Conservation (phyloP, 2,797 vertebrate genomes). For the Trematomus bernacchii region DNA sequence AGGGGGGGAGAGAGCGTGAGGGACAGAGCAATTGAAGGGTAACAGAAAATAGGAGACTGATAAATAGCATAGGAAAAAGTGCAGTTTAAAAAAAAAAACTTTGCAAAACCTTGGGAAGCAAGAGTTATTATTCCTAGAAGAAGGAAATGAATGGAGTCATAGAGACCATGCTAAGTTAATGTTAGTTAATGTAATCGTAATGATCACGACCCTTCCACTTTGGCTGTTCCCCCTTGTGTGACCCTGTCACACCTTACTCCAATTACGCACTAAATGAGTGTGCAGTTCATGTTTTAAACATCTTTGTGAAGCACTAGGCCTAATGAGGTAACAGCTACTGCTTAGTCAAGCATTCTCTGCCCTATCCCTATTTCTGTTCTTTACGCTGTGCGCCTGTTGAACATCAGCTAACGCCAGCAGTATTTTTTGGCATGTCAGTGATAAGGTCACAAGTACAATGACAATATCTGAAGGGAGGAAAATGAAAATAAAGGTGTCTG, state of each 20-base stretch:
- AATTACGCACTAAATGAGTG: conserved; percentile 74
- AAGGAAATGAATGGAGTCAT: conserved; percentile 21
- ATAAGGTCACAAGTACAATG: conserved; percentile 72
- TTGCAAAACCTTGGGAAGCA: conserved; percentile 1
- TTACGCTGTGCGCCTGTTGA: conserved; percentile 55
- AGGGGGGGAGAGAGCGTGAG: neutral
- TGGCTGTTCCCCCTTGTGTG: conserved; percentile 54
- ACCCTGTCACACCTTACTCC: conserved; percentile 73
- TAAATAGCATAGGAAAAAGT: conserved; percentile 19
- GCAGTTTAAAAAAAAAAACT: conserved; percentile 27
- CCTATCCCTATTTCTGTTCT: conserved; percentile 45
- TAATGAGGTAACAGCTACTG: conserved; percentile 83
- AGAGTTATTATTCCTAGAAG: conserved; percentile 27
- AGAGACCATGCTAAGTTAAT: conserved; percentile 49
- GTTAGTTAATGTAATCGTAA: conserved; percentile 70
- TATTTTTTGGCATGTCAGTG: conserved; percentile 52
- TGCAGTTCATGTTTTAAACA: conserved; percentile 86
- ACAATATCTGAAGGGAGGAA: conserved; percentile 37
- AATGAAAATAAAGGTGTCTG: conserved; percentile 4
- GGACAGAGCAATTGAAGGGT: conserved; percentile 22
- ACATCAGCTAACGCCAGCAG: conserved; percentile 67
- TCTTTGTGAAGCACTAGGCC: conserved; percentile 57
- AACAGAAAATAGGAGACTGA: conserved; percentile 17
- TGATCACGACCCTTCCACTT: conserved; percentile 63
- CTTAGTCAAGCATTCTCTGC: conserved; percentile 77